Conservation (phyloP, 2,888 invertebrate genomes). For the Nasonia oneida region DNA sequence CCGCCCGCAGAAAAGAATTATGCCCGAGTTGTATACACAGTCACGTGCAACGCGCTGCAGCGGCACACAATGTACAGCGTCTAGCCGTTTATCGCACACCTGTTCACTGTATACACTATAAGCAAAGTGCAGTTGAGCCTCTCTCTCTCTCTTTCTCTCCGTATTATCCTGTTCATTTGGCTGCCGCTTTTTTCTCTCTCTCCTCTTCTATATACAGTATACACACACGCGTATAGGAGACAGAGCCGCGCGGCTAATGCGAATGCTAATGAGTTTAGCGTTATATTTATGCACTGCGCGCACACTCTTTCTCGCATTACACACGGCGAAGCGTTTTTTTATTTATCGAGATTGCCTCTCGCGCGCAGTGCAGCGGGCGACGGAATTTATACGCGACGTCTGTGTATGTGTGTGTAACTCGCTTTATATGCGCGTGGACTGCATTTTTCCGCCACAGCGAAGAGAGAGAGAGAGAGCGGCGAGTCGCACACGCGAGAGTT, state of each 20-base stretch:
- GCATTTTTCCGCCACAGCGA: not conserved
- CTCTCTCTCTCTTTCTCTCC: not conserved
- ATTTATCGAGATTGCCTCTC: not conserved
- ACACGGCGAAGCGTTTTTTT: not conserved
- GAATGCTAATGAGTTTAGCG: conserved; percentile 50
- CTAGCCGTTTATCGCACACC: conserved; percentile 54
- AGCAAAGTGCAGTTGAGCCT: not conserved
- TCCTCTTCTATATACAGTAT: no score
- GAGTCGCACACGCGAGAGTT: conserved; percentile 15
- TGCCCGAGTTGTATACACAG: conserved; percentile 15
- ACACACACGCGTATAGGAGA: not conserved
- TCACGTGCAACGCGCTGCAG: not conserved
- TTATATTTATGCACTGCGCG: not conserved
- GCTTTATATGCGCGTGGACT: not conserved
- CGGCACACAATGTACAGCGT: not conserved
- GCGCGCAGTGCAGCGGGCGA: conserved; percentile 13
- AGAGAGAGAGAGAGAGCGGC: no score
- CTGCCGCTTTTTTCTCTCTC: not conserved
- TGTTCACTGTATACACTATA: conserved; percentile 42
- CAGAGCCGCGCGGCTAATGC: conserved; percentile 27
- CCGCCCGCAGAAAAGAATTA: not conserved
- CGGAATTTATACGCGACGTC: conserved; percentile 29
- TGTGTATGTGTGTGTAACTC: not conserved
- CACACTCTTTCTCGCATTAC: not conserved
- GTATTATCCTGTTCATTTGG: conserved; percentile 24